phyloP scores from a whole-genome alignment of 2,888 invertebrate genomes.

The Falcaria lacertinaria region DNA sequence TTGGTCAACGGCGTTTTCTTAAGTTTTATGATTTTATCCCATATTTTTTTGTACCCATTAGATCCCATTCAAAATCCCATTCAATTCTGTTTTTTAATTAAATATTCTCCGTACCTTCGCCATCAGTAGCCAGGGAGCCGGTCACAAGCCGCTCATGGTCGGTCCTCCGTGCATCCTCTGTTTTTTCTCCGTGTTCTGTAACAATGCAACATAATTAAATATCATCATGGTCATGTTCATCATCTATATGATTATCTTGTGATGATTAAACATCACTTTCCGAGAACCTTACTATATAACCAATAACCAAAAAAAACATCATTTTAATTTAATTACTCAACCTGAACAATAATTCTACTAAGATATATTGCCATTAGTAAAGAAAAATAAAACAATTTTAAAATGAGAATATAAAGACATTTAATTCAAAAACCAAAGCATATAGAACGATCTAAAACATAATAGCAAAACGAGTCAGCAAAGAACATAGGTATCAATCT shows the following conservation, averaged over 20 bases:
- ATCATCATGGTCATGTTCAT: too few relatives aligned
- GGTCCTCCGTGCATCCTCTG: conserved; percentile 84
- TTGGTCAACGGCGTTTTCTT: too few relatives aligned
- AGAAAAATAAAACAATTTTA: background rate
- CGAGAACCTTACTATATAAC: too few relatives aligned
- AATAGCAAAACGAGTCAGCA: background rate
- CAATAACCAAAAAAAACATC: too few relatives aligned
- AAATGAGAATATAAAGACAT: background rate
- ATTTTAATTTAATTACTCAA: too few relatives aligned
- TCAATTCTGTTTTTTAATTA: background rate
- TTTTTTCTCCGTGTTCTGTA: conserved; percentile 79
- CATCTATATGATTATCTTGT: too few relatives aligned
- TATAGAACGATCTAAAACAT: background rate
- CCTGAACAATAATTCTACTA: too few relatives aligned
- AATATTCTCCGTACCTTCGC: conserved; percentile 84
- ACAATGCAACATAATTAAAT: conserved; percentile 20
- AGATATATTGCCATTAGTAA: background rate
- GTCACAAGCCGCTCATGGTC: conserved; percentile 82
- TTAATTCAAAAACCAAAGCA: background rate
- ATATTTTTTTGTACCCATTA: too few relatives aligned
- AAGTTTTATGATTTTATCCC: too few relatives aligned
- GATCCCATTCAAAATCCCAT: conserved; percentile 5
- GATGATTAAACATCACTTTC: too few relatives aligned
- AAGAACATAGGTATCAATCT: conserved; percentile 13
- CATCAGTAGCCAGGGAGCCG: conserved; percentile 90